Evolutionary conservation across 2,113 vertebrate genomes (phyloP), one percentile per base, ranked within the genome.

Genomic region (Mionectes macconnelli): DNA sequence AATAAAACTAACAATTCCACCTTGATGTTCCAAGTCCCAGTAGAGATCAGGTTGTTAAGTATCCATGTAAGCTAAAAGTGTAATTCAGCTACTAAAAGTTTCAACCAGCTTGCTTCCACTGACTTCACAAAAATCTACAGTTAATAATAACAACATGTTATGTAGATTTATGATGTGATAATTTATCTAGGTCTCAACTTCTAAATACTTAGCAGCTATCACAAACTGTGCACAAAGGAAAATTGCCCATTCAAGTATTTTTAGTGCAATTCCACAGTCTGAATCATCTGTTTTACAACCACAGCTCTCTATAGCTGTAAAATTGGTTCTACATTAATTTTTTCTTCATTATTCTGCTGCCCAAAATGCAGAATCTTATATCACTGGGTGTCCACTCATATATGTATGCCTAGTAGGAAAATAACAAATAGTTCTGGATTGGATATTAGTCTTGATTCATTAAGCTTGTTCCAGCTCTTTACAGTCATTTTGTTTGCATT

Each of bases 1-100:
- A 92, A 70, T 31, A 92, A 89, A 93, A 89, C 64, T 91, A 89
- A 33, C 87, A 95, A 93, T 94, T 95, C 73, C 74, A 72, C n/a
- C 30, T 94, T 87, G n/a, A 19, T 45, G 44, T 89, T 92, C 76
- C 87, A 94, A 93, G 57, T 76, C 69, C 31, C 74, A 73, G 33
- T 40, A 72, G 62, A 87, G 62, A 84, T 76, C 9, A 10, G 10
- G 17, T 67, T 89, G 55, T 86, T 78, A 87, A 89, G 47, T 62
- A 82, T 42, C 30, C 44, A 17, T 73, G 37, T 62, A 87, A 87
- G 35, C 23, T 87, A 70, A 66, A 95, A 82, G 53, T 67, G 31
- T 76, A 77, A 66, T 87, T 91, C 53, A 73, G 25, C 52, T 93
- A 56, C 40, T 87, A 82, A 84, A 92, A 81, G 31, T 84, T 84